Conservation (phyloP, 2,113 vertebrate genomes). For the Myotis lucifugus region DNA sequence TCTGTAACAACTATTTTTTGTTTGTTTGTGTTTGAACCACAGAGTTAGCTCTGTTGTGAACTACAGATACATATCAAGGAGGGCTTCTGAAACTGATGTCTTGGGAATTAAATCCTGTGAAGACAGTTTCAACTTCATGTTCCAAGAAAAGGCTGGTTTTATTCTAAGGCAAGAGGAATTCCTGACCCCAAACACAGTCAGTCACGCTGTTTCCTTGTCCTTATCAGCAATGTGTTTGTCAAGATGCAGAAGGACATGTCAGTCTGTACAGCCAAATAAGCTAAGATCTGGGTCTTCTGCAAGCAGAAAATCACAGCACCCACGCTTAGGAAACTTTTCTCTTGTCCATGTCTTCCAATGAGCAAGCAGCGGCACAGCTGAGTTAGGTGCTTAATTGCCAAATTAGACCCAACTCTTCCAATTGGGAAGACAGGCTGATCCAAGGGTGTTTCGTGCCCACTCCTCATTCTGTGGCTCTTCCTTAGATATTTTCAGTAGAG, state of each 20-base stretch:
- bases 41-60: constrained; percentile 13
- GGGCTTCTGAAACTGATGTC: constrained; percentile 15
- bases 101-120: neutral
- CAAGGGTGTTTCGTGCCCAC: neutral
- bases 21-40: constrained; percentile 33
- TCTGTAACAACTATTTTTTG: neutral
- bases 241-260: neutral
- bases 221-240: constrained; percentile 30
- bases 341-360: neutral
- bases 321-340: neutral
- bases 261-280: neutral
- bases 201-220: neutral
- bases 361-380: neutral
- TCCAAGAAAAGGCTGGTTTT: constrained; percentile 47
- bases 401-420: neutral
- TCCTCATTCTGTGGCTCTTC: neutral
- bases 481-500: neutral
- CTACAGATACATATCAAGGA: neutral
- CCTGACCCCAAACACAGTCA: neutral
- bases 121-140: constrained; percentile 33
- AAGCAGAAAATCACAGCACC: neutral
- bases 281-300: neutral
- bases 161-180: constrained; percentile 31
- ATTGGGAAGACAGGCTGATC: neutral
- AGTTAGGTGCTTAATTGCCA: neutral